phyloP scores from a whole-genome alignment of 2,888 invertebrate species.

The Clostera curtula region DNA sequence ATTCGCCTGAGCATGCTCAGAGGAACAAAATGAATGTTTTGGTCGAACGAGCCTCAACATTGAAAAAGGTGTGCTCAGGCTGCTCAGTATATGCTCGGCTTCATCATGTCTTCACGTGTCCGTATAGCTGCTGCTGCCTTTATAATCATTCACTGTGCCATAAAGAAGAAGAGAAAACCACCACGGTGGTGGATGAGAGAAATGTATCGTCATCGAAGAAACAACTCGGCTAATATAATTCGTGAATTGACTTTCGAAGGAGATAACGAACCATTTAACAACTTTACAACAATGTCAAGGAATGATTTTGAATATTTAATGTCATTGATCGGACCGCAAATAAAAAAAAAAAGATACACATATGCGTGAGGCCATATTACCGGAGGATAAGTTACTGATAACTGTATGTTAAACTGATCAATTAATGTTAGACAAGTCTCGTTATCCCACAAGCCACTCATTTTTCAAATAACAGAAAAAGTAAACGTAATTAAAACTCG shows the following conservation, averaged over 20 bases:
- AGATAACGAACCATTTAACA: slow-evolving; percentile 8
- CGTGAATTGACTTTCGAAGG: slow-evolving; percentile 7
- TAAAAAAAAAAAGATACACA: too few species aligned
- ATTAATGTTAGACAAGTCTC: slow-evolving; percentile 6
- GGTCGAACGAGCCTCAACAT: slow-evolving; percentile 9
- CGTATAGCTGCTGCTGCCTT: slow-evolving; percentile 8
- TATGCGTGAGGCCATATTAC: too few species aligned
- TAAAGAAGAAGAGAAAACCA: slow-evolving; percentile 7
- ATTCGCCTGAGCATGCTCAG: slow-evolving; percentile 2
- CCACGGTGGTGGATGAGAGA: slow-evolving; percentile 5
- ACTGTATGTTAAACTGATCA: slow-evolving; percentile 8
- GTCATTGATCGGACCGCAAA: too few species aligned
- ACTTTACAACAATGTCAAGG: slow-evolving; percentile 8
- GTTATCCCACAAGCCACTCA: slow-evolving; percentile 5
- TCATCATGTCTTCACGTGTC: slow-evolving; percentile 8
- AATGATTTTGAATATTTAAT: too few species aligned
- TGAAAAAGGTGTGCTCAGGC: slow-evolving; percentile 8
- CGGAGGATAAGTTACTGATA: too few species aligned
- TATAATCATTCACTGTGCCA: slow-evolving; percentile 8
- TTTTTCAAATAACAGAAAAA: slow-evolving; percentile 4
- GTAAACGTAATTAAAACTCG: slow-evolving; percentile 6
- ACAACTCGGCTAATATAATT: slow-evolving; percentile 3
- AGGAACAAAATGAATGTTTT: slow-evolving; percentile 9
- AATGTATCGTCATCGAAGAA: slow-evolving; percentile 6
- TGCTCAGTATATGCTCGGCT: slow-evolving; percentile 9